phyloP scores from a whole-genome alignment of 2,113 vertebrate species.

The Regulus satrapa region DNA sequence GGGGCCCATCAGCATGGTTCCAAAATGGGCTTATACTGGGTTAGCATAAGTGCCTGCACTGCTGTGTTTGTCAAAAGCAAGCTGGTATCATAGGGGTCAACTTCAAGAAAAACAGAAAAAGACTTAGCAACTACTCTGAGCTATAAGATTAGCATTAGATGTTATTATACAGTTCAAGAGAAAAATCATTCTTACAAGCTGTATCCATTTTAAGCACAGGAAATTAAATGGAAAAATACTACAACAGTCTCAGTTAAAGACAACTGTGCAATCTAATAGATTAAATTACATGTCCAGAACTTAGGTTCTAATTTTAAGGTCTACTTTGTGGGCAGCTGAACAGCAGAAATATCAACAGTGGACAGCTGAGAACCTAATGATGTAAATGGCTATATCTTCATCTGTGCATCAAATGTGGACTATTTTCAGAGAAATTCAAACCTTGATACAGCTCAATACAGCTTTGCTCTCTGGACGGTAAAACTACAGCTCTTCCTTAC shows the following conservation, averaged over 20 bases:
- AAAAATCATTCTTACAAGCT: accelerated
- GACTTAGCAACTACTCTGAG: neutral
- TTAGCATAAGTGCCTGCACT: too few relatives aligned
- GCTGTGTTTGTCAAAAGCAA: neutral
- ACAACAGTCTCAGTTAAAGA: neutral
- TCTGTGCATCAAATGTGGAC: neutral
- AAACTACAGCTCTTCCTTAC: neutral
- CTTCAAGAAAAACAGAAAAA: neutral
- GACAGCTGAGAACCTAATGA: neutral
- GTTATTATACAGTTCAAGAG: neutral
- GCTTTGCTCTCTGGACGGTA: neutral
- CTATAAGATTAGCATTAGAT: neutral
- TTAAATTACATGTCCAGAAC: neutral
- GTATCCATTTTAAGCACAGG: neutral
- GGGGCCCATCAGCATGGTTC: accelerated
- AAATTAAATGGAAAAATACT: neutral
- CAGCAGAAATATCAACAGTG: neutral
- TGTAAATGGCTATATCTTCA: neutral
- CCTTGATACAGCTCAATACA: too few relatives aligned
- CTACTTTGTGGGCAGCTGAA: neutral
- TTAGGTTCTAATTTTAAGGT: neutral
- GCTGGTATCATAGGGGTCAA: neutral
- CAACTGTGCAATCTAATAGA: neutral
- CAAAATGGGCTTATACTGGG: neutral
- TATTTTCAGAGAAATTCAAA: neutral